A percentile compares a stretch with the other conserved stretches of the same genome.
Conservation (phyloP, 2,113 vertebrate species). For the Atherinomorus stipes region DNA sequence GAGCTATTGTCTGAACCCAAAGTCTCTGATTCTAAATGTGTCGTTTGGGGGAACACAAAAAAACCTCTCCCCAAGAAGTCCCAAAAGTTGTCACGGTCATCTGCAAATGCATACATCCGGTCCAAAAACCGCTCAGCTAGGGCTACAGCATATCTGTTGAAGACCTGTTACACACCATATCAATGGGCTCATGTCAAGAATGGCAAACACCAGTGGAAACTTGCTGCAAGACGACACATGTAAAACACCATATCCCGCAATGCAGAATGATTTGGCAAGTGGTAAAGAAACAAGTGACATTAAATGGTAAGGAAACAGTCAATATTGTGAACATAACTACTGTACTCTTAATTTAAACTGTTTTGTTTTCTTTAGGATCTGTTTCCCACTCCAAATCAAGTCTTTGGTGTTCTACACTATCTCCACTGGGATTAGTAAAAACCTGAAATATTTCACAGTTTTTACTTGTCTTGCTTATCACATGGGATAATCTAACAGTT, state of each 20-base stretch:
- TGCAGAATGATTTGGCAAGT: not conserved
- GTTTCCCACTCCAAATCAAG: constrained; percentile 5
- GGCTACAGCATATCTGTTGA: constrained; percentile 6
- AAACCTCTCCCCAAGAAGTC: not conserved
- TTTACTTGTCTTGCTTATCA: not conserved
- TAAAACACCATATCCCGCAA: not conserved
- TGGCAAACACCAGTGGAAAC: constrained; percentile 9
- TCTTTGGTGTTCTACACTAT: not conserved
- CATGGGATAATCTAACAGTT: not conserved
- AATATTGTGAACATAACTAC: not conserved
- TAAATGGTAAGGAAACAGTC: constrained; percentile 3
- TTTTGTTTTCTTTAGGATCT: not conserved
- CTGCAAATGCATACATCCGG: not conserved
- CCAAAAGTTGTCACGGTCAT: not conserved
- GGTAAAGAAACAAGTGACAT: not conserved
- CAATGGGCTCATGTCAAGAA: not conserved
- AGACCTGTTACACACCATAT: constrained; percentile 22
- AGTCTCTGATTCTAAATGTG: not conserved
- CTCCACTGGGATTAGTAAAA: not conserved
- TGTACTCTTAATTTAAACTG: no score
- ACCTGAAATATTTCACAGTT: not conserved
- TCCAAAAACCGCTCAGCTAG: constrained; percentile 37
- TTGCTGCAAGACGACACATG: not conserved
- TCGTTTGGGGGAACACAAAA: constrained; percentile 15
- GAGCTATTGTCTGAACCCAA: not conserved